These are phyloP conservation scores for Bombus sylvicola DNA, from an alignment of 1,140 invertebrate genomes.

Conservation along the genomic window DNA sequence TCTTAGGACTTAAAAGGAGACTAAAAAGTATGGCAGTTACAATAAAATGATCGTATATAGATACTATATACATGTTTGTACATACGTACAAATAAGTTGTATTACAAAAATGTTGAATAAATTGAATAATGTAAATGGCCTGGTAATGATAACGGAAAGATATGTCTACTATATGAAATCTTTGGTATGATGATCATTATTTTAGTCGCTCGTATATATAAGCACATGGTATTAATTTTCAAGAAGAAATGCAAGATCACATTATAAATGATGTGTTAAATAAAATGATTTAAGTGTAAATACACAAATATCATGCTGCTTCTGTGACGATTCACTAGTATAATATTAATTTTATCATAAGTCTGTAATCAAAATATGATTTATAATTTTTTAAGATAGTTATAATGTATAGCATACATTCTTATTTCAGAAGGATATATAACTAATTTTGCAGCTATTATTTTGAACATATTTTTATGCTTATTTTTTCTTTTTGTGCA, in stretches of 20 bases:
- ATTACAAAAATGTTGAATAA: constrained; percentile 56
- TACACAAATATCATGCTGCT: constrained; percentile 12
- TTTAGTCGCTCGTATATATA: constrained; percentile 63
- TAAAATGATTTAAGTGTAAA: constrained; percentile 40
- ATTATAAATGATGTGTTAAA: constrained; percentile 33
- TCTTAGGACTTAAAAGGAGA: constrained; percentile 34
- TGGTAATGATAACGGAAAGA: constrained; percentile 26
- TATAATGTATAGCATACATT: background rate
- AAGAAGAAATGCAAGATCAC: constrained; percentile 19
- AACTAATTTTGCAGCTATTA: background rate
- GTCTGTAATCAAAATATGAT: background rate
- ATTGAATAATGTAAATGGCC: constrained; percentile 38
- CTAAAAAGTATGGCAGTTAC: constrained; percentile 39
- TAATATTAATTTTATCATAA: constrained; percentile 3
- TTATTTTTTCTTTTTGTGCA: background rate
- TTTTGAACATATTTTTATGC: constrained; percentile 22
- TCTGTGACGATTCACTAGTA: background rate
- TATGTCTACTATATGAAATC: constrained; percentile 71
- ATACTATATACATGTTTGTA: constrained; percentile 74
- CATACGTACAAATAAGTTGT: constrained; percentile 62
- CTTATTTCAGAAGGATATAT: background rate
- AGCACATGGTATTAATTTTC: constrained; percentile 24
- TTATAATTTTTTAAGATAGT: background rate
- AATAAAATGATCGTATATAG: constrained; percentile 55
- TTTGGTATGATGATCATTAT: constrained; percentile 80